These are phyloP conservation scores for Halcyon badia DNA, from an alignment of 2,797 vertebrate species.

Conservation along the genomic window DNA sequence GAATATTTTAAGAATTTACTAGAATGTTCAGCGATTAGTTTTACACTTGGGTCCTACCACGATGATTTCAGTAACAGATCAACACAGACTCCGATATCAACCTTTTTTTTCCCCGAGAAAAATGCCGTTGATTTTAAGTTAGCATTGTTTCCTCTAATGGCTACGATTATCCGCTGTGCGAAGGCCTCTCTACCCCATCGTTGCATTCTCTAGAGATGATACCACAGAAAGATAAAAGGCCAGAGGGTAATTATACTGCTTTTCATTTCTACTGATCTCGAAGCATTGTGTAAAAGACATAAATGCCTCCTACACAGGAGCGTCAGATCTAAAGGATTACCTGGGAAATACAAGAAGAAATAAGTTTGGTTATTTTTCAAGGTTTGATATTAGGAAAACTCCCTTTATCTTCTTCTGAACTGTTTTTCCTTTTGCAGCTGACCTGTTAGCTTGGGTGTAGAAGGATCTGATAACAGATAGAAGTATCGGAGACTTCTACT, in stretches of 20 bases:
- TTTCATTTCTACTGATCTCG: conserved; percentile 43
- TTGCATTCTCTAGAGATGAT: background rate
- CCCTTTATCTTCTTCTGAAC: background rate
- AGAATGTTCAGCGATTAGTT: background rate
- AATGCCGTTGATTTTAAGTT: background rate
- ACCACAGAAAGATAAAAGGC: conserved; percentile 24
- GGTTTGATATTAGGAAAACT: background rate
- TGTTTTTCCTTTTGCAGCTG: background rate
- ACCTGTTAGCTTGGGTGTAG: background rate
- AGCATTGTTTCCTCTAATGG: background rate
- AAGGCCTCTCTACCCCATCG: background rate
- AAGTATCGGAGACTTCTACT: background rate
- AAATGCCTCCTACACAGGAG: background rate
- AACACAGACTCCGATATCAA: background rate
- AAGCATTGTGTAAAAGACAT: background rate
- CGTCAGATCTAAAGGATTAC: background rate
- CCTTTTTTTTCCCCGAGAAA: background rate
- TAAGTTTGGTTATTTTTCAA: background rate
- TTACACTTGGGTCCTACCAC: rapidly evolving
- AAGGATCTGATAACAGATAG: background rate
- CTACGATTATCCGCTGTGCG: background rate
- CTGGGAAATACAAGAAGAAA: background rate
- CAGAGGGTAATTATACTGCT: conserved; percentile 45
- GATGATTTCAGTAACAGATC: background rate
- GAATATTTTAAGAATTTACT: background rate